Percentiles rank a stretch among this genome's conserved stretches.
Conservation (phyloP, 1,140 invertebrate species). For the Dendroctonus ponderosae region DNA sequence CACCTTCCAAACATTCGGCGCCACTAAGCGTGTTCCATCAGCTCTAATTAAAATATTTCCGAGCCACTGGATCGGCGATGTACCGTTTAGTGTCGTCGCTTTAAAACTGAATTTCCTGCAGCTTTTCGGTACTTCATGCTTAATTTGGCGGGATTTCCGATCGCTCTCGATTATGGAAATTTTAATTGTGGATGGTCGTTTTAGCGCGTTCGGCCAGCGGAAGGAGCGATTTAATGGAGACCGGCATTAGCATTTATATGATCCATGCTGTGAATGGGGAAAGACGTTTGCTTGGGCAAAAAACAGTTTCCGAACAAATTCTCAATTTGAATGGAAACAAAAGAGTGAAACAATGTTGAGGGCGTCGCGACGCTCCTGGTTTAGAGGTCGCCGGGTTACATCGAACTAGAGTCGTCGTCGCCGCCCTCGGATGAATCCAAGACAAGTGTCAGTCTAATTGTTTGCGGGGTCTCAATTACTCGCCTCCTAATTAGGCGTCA, state of each 20-base stretch:
- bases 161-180: slow-evolving; percentile 26
- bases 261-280: neutral
- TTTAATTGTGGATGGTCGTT: slow-evolving; percentile 18
- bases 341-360: neutral
- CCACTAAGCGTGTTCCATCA: too few relatives aligned
- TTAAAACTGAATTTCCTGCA: slow-evolving; percentile 19
- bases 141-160: slow-evolving; percentile 23
- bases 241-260: slow-evolving; percentile 24
- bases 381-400: slow-evolving; percentile 5
- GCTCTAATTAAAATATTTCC: slow-evolving; percentile 2
- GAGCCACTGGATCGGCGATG: slow-evolving; percentile 1
- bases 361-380: slow-evolving; percentile 3
- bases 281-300: too few relatives aligned
- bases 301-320: neutral
- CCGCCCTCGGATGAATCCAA: slow-evolving; percentile 41
- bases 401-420: slow-evolving; percentile 39
- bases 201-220: slow-evolving; percentile 11
- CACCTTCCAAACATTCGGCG: too few relatives aligned
- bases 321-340: neutral
- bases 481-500: slow-evolving; percentile 48
- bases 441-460: slow-evolving; percentile 50
- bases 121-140: slow-evolving; percentile 13
- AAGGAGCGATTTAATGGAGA: slow-evolving; percentile 11
- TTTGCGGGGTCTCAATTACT: slow-evolving; percentile 51
- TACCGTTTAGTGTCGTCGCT: slow-evolving; percentile 12